Evolutionary conservation across 2,113 vertebrate species (phyloP).

Genomic region (Epinephelus fuscoguttatus): DNA sequence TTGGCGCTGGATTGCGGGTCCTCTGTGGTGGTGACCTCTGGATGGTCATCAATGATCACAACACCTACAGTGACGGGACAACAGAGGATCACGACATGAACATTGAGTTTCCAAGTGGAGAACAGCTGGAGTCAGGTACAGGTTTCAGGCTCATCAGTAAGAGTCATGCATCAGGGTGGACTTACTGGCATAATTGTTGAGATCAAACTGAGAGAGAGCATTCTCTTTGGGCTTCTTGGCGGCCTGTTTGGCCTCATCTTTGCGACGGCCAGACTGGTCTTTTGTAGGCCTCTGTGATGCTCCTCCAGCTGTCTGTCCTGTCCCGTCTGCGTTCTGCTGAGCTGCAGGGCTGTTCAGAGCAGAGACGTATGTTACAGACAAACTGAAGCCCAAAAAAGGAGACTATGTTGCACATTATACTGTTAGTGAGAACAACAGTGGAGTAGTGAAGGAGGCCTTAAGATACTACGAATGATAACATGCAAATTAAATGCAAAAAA

Average conservation of each 20-base stretch:
- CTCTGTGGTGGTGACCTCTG: conserved; percentile 98
- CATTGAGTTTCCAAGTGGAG: background rate
- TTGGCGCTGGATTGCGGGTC: conserved; percentile 94
- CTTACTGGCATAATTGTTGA: conserved; percentile 99
- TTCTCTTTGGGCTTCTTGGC: conserved; percentile 97
- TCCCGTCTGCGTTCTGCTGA: conserved; percentile 86
- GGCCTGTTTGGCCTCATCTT: conserved; percentile 92
- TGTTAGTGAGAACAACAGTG: background rate
- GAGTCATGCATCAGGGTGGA: background rate
- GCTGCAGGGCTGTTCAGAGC: conserved; percentile 66
- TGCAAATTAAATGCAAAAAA: background rate
- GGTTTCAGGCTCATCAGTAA: background rate
- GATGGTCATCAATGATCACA: conserved; percentile 99
- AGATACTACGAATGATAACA: background rate
- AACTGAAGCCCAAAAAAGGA: background rate
- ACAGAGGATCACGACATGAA: background rate
- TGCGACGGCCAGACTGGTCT: conserved; percentile 89
- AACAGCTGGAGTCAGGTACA: background rate
- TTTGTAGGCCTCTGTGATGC: conserved; percentile 86
- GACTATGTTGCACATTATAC: background rate
- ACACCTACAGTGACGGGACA: conserved; percentile 86
- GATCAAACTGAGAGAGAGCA: conserved; percentile 97
- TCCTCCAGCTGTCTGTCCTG: conserved; percentile 71
- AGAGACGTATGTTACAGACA: background rate
- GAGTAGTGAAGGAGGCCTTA: background rate